These are phyloP conservation scores for Drosophila grimshawi DNA, from an alignment of 1,140 invertebrate species.

Conservation along the genomic window DNA sequence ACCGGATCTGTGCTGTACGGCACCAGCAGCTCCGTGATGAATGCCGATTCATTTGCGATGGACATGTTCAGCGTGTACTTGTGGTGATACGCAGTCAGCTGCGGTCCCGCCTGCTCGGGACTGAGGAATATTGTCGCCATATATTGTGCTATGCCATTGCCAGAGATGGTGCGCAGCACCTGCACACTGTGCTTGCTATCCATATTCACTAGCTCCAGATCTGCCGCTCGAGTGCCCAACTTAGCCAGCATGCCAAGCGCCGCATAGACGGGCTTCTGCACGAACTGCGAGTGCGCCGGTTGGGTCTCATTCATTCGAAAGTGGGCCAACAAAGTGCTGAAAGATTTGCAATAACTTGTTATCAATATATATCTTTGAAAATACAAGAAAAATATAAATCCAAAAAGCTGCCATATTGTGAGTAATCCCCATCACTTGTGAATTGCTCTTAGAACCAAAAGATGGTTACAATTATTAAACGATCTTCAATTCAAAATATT, in stretches of 20 bases:
- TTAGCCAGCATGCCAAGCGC: slow-evolving; percentile 85
- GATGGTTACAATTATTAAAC: no score
- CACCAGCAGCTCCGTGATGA: slow-evolving; percentile 82
- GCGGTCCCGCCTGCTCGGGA: slow-evolving; percentile 65
- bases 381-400: no score
- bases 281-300: slow-evolving; percentile 85
- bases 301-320: slow-evolving; percentile 85
- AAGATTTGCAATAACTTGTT: background rate
- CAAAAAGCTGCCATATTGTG: no score
- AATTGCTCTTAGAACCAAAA: no score
- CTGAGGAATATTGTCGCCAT: slow-evolving; percentile 74
- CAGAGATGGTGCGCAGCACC: slow-evolving; percentile 62
- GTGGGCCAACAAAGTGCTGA: slow-evolving; percentile 84
- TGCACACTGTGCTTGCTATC: slow-evolving; percentile 68
- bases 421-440: no score
- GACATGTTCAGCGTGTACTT: slow-evolving; percentile 74
- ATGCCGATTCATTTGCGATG: slow-evolving; percentile 75
- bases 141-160: slow-evolving; percentile 57
- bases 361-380: no score
- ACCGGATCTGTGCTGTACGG: slow-evolving; percentile 73
- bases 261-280: slow-evolving; percentile 85
- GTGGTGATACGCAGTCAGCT: slow-evolving; percentile 60
- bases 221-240: slow-evolving; percentile 73
- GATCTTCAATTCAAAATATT: no score
- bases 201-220: slow-evolving; percentile 68